Conservation (phyloP, 1,140 invertebrate species). For the Melipona quadrifasciata region DNA sequence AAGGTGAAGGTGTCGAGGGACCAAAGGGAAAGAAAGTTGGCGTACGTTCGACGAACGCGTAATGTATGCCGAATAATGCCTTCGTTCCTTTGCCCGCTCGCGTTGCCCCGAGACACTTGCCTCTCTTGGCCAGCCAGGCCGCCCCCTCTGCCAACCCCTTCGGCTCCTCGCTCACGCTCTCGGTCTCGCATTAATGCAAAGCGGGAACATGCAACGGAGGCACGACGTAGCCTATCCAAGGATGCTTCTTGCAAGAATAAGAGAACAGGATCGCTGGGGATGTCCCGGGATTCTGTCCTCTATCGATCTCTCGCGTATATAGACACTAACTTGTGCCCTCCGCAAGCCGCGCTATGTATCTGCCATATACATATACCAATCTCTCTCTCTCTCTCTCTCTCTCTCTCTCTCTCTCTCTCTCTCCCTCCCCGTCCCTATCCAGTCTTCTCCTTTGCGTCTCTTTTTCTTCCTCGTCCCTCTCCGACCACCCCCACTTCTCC, state of each 20-base stretch:
- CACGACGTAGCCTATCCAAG: constrained; percentile 70
- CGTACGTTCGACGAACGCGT: constrained; percentile 22
- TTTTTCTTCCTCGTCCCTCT: not conserved
- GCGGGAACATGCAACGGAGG: constrained; percentile 66
- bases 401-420: constrained; percentile 61
- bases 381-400: constrained; percentile 60
- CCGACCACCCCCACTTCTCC: no score
- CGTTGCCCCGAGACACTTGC: not conserved
- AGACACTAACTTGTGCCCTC: constrained; percentile 81
- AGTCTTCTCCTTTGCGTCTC: no score
- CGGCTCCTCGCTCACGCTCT: constrained; percentile 9
- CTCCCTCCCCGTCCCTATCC: not conserved
- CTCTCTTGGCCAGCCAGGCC: constrained; percentile 1
- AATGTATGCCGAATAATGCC: constrained; percentile 48
- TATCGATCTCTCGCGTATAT: constrained; percentile 80
- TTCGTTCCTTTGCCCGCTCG: constrained; percentile 33
- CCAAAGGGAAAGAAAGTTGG: constrained; percentile 10
- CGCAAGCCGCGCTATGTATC: constrained; percentile 77
- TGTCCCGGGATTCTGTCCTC: constrained; percentile 82
- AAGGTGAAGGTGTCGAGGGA: not conserved
- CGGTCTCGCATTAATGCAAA: constrained; percentile 68
- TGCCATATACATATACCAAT: constrained; percentile 66
- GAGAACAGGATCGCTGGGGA: constrained; percentile 81
- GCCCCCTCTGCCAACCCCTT: not conserved
- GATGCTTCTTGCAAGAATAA: constrained; percentile 81